Evolutionary conservation across 2,888 invertebrate species (phyloP).

Genomic region (Leptopilina syphax): DNA sequence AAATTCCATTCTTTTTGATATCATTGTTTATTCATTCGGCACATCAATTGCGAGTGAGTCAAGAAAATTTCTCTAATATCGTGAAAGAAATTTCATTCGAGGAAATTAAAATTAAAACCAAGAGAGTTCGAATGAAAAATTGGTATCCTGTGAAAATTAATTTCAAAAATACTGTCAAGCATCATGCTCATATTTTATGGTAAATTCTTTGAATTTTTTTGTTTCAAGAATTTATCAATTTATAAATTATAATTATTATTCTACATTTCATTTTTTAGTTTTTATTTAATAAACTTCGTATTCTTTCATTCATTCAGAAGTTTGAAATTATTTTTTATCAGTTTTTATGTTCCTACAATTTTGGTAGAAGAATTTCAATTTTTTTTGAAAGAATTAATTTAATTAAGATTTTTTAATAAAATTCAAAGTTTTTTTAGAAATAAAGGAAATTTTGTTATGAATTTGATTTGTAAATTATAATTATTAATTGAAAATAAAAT

Average conservation of each 20-base stretch:
- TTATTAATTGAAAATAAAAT: too few species aligned
- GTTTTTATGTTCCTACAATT: too few species aligned
- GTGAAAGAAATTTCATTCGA: conserved; percentile 20
- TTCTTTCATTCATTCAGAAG: too few species aligned
- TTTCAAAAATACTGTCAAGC: conserved; percentile 15
- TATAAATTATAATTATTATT: not conserved
- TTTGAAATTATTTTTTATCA: too few species aligned
- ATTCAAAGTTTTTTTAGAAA: too few species aligned
- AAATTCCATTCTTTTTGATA: conserved; percentile 39
- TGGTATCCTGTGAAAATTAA: not conserved
- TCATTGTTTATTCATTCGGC: conserved; percentile 38
- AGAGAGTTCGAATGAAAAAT: not conserved
- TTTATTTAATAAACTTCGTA: not conserved
- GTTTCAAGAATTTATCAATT: not conserved
- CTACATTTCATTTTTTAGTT: not conserved
- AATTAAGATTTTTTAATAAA: too few species aligned
- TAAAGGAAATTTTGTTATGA: too few species aligned
- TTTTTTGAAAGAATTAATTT: too few species aligned
- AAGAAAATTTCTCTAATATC: not conserved
- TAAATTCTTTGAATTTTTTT: not conserved
- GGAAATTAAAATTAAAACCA: not conserved
- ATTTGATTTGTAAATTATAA: too few species aligned
- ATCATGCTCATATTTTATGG: conserved; percentile 41
- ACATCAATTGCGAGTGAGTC: conserved; percentile 27
- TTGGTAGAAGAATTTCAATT: too few species aligned